Evolutionary conservation across 2,113 vertebrate genomes (phyloP).

Genomic region (Acanthisitta chloris): DNA sequence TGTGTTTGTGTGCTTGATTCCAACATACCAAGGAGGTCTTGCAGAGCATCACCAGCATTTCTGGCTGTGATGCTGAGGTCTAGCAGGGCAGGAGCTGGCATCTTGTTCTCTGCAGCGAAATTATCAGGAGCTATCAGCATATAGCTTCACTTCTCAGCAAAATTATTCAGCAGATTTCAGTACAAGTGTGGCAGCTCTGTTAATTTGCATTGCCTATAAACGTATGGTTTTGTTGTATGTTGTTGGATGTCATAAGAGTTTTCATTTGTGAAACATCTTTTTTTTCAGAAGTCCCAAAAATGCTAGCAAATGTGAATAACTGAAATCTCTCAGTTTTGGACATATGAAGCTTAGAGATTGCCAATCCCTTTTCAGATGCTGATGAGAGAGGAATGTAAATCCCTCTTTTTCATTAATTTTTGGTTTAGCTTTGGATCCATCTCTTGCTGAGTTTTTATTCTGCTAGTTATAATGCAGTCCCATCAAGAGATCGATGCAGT

Average conservation of each 20-base stretch:
- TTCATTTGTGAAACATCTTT: neutral
- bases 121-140: neutral
- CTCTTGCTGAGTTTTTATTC: neutral
- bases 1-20: neutral
- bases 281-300: neutral
- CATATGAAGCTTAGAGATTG: neutral
- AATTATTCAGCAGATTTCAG: constrained; percentile 1
- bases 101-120: neutral
- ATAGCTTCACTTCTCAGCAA: neutral
- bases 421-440: neutral
- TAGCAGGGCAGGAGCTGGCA: neutral
- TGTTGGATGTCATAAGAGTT: neutral
- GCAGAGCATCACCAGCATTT: neutral
- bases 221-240: neutral
- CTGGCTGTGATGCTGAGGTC: neutral
- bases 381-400: neutral
- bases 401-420: neutral
- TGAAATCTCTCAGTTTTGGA: neutral
- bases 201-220: neutral
- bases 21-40: neutral
- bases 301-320: neutral
- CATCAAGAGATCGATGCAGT: fast-evolving
- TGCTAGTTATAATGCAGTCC: neutral
- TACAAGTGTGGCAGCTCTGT: neutral
- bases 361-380: neutral